Evolutionary conservation across 2,113 vertebrate genomes (phyloP).

Genomic region (Gorsachius goisagi): DNA sequence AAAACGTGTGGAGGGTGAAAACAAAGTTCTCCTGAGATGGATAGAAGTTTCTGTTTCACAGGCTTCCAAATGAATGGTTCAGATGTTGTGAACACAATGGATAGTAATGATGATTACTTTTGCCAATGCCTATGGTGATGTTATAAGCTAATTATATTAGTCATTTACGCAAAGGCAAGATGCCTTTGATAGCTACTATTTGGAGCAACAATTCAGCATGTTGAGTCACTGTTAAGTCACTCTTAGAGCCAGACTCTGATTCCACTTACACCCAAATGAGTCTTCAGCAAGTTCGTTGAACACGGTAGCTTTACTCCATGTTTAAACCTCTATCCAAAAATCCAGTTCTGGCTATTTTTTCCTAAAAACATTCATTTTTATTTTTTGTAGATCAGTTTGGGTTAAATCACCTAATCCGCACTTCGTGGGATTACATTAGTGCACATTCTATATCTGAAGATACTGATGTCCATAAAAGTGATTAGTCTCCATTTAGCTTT

Average conservation of each 20-base stretch:
- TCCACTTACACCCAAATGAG: constrained; percentile 18
- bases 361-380: neutral
- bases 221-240: constrained; percentile 68
- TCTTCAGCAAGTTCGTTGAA: constrained; percentile 2
- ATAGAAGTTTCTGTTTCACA: constrained; percentile 61
- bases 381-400: neutral
- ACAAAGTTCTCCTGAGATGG: constrained; percentile 67
- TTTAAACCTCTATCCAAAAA: neutral
- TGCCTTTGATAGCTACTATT: constrained; percentile 70
- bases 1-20: constrained; percentile 39
- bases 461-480: neutral
- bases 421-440: neutral
- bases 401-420: neutral
- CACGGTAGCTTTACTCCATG: neutral
- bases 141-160: constrained; percentile 72
- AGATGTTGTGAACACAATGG: constrained; percentile 71
- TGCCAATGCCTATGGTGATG: constrained; percentile 67
- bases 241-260: constrained; percentile 33
- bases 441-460: neutral
- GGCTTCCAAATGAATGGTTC: constrained; percentile 67
- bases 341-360: neutral
- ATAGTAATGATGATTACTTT: constrained; percentile 73
- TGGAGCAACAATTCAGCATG: constrained; percentile 65
- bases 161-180: constrained; percentile 68
- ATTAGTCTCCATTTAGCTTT: neutral